Base-by-base conservation (phyloP, 2,113 vertebrate genomes). In the Corythornis cristatus region DNA sequence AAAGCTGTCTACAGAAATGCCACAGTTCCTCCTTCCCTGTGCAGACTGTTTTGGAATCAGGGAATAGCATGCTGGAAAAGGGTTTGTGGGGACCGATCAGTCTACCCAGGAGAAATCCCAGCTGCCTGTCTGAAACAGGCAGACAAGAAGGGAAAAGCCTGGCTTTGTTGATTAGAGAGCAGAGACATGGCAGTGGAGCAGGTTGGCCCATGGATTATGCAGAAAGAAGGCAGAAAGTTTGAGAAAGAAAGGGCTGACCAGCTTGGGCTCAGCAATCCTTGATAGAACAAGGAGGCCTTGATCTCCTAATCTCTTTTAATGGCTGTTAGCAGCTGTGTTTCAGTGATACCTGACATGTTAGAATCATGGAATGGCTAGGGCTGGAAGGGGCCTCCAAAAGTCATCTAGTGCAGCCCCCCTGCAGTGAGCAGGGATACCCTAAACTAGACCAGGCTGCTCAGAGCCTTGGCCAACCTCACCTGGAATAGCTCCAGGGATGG, bases 221-320 rank as follows among this genome's bases (percentile, higher is more conserved):
- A 31, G 37, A 10, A 37, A 37, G 19, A 45, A 71, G 45, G 62
- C 17, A 84, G 79, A 58, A 54, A 15, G 57, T 50, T 64, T 65
- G 45, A 43, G 23, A 65, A 64, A 20, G 12, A 26, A 56, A 76
- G 33, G 62, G 18, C 14, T n/a, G 48, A 50, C 22, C 48, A 50
- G 48, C 46, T 51, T 26, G 42, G 35, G 42, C 25, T 72, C 57
- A 35, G 79, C 1, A 2, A 79, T 33, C 18, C 0, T 0, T 1
- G 4, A 29, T 16, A 51, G 57, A 46, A 12, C 1, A 1, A 23
- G 9, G 33, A 64, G 6, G 15, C 31, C 13, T 33, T 29, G 15
- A 33, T 48, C 42, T 5, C 53, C 37, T 86, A 2, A 1, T 72
- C 11, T 21, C 17, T 46, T 89, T 65, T 58, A 29, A n/a, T 2